A percentile compares a stretch with the other conserved stretches of the same genome.
phyloP scores from a whole-genome alignment of 2,113 vertebrate species.

The Spea bombifrons region DNA sequence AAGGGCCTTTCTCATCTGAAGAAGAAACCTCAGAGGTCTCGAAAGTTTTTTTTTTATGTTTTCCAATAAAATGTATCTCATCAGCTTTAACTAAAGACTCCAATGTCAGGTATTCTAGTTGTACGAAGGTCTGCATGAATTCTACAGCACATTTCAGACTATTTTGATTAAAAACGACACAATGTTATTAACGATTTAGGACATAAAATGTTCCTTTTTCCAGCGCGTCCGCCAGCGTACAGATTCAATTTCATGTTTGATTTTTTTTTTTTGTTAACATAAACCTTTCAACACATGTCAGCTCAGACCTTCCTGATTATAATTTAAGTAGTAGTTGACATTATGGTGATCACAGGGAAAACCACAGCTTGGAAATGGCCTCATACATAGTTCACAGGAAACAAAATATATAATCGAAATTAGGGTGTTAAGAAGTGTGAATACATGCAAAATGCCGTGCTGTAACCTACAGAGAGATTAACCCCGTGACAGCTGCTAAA shows the following conservation, averaged over 20 bases:
- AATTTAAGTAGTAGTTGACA: not conserved
- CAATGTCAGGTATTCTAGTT: no score
- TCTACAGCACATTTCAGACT: not conserved
- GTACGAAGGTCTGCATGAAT: not conserved
- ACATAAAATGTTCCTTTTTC: slow-evolving; percentile 13
- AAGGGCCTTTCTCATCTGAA: no score
- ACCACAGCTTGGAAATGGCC: not conserved
- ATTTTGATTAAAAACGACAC: slow-evolving; percentile 8
- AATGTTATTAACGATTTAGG: not conserved
- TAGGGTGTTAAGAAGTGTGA: no score
- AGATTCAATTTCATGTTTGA: slow-evolving; percentile 8
- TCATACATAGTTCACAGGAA: not conserved
- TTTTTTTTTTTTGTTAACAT: not conserved
- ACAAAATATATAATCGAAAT: no score
- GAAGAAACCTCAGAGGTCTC: no score
- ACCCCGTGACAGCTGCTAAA: no score
- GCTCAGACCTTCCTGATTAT: slow-evolving; percentile 1
- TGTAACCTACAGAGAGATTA: no score
- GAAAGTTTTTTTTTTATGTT: no score
- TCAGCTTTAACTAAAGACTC: not conserved
- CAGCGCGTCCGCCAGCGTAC: not conserved
- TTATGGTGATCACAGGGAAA: not conserved
- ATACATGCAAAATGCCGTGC: no score
- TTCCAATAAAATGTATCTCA: not conserved
- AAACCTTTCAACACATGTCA: not conserved